Conservation (phyloP, 2,797 vertebrate genomes). For the Notolabrus celidotus region DNA sequence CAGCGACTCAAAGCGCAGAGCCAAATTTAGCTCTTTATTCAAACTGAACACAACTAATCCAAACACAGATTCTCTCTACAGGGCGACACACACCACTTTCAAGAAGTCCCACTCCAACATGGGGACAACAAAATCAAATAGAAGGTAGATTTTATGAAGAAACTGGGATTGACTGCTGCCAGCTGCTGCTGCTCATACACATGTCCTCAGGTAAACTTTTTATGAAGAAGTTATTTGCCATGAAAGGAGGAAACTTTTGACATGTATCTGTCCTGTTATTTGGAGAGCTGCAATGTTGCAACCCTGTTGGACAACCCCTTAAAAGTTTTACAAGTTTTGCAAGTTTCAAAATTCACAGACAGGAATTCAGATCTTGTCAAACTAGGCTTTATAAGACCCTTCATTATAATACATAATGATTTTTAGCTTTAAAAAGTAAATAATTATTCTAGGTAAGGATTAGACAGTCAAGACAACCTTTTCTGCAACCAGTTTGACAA, state of each 20-base stretch:
- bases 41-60: constrained; percentile 54
- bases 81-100: constrained; percentile 22
- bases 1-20: constrained; percentile 28
- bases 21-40: constrained; percentile 58
- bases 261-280: background rate
- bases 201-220: constrained; percentile 4
- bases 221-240: background rate
- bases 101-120: constrained; percentile 16
- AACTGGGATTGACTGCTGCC: constrained; percentile 6
- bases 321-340: constrained; percentile 16
- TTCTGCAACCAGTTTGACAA: background rate
- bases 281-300: background rate
- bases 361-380: background rate
- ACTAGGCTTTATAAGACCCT: no score
- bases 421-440: constrained; percentile 31
- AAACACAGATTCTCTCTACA: constrained; percentile 43
- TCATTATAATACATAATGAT: background rate
- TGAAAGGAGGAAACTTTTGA: constrained; percentile 11
- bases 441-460: constrained; percentile 16
- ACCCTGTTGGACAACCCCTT: background rate
- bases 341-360: constrained; percentile 27
- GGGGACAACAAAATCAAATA: constrained; percentile 35
- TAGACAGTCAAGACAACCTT: constrained; percentile 1
- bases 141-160: constrained; percentile 17
- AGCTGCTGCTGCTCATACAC: constrained; percentile 22